Evolutionary conservation across 2,797 vertebrate species (phyloP), one percentile per base, ranked within the genome.

Genomic region (Mustela erminea): DNA sequence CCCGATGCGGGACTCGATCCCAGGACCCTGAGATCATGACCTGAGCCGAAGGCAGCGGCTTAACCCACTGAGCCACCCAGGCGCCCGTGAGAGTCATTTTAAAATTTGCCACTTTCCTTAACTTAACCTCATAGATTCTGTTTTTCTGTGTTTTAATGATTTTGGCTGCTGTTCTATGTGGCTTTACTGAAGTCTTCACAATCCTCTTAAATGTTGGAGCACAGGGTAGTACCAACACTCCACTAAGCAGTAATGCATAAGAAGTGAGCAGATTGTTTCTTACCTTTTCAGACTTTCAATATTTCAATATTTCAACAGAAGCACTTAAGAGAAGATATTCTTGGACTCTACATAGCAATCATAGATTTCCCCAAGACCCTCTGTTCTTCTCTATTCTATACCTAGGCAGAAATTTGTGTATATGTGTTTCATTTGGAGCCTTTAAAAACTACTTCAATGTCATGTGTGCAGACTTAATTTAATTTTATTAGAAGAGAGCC

Each of bases 191-290:
- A 7, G 14, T 77, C 52, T 49, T 46, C 7, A 4, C 29, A 72
- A 4, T 29, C 14, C 14, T 77, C 17, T 68, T 29, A 66, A 32
- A 81, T 43, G 38, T 23, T 84, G 32, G 13, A 7, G 1, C 41
- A 21, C 9, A 10, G 27, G 49, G 21, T 0, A 18, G 21, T 11
- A 11, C 17, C 5, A 43, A n/a, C 2, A 20, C 0, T 35, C 7
- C 7, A 38, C 54, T 2, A 25, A 86, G 6, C 1, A 17, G 27
- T 10, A 2, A 7, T 17, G 7, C 5, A 1, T 70, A 29, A n/a
- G 7, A 46, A 64, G 2, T 13, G n/a, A 10, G 46, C 15, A 17
- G 6, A 80, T 18, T 4, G 0, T 6, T 43, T 41, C 38, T 5
- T 7, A 49, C 3, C 85, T 62, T 52, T 9, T 4, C 11, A 46